These are phyloP conservation scores for Tapirus terrestris DNA, from an alignment of 2,113 vertebrate genomes.

Conservation along the genomic window DNA sequence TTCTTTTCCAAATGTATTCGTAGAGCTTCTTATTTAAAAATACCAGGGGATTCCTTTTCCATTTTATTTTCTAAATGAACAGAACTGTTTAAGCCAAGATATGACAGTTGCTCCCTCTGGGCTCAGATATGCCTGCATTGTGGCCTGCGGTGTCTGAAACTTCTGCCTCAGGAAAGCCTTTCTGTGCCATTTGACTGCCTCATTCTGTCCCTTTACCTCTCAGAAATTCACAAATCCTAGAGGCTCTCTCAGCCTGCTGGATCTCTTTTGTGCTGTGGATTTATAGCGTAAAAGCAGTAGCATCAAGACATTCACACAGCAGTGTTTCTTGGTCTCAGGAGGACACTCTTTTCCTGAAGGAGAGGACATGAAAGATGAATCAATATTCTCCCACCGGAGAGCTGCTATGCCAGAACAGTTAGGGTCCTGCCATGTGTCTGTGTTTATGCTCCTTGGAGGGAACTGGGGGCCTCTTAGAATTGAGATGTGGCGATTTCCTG, in stretches of 20 bases:
- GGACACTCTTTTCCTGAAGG: neutral
- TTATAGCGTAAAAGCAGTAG: neutral
- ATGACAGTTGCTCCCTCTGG: neutral
- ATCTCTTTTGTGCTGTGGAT: neutral
- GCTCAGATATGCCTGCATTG: neutral
- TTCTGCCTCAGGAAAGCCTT: neutral
- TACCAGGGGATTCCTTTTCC: neutral
- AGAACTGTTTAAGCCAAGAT: neutral
- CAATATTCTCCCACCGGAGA: neutral
- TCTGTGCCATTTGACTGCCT: neutral
- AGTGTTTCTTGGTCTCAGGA: neutral
- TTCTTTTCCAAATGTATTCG: neutral
- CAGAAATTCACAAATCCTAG: neutral
- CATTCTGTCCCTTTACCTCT: accelerated
- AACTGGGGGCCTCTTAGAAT: neutral
- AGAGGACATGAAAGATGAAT: neutral
- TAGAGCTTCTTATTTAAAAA: neutral
- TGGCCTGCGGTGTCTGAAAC: neutral
- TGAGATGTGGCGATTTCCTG: neutral
- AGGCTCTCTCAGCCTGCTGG: neutral
- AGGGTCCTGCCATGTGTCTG: neutral
- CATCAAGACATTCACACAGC: neutral
- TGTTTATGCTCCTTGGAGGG: neutral
- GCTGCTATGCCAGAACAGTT: neutral
- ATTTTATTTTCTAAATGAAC: neutral